A percentile compares a stretch with the other conserved stretches of the same genome.
These are phyloP conservation scores for Desmodus rotundus DNA, from an alignment of 2,113 vertebrate species.

Conservation along the genomic window DNA sequence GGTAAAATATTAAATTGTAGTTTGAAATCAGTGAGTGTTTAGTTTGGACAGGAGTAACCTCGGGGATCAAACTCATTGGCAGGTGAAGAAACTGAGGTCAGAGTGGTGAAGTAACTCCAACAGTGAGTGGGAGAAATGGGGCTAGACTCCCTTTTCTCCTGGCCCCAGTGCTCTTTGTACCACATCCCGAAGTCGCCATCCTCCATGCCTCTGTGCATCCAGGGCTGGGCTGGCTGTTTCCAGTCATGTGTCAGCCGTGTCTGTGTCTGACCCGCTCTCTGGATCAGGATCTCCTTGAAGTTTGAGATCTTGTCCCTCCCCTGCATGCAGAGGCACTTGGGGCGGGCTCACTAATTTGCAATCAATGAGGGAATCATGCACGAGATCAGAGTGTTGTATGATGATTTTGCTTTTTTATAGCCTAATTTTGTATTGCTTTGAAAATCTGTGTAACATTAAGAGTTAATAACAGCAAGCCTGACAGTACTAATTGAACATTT, in stretches of 20 bases:
- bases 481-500: neutral
- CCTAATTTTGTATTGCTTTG: neutral
- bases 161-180: neutral
- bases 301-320: neutral
- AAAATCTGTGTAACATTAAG: neutral
- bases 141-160: neutral
- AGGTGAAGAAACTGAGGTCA: neutral
- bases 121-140: neutral
- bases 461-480: neutral
- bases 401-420: neutral
- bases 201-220: neutral
- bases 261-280: neutral
- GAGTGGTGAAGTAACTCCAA: neutral
- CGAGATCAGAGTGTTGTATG: neutral
- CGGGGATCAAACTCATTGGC: neutral
- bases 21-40: neutral
- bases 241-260: accelerated
- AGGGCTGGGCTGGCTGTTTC: neutral
- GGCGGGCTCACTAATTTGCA: neutral
- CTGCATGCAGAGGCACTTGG: neutral
- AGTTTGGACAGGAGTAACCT: neutral
- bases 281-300: neutral
- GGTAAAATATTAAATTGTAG: neutral
- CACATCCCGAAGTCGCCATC: too few relatives aligned
- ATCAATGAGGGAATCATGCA: neutral